phyloP scores from a whole-genome alignment of 2,888 invertebrate genomes.

The Stenoptilia bipunctidactyla region DNA sequence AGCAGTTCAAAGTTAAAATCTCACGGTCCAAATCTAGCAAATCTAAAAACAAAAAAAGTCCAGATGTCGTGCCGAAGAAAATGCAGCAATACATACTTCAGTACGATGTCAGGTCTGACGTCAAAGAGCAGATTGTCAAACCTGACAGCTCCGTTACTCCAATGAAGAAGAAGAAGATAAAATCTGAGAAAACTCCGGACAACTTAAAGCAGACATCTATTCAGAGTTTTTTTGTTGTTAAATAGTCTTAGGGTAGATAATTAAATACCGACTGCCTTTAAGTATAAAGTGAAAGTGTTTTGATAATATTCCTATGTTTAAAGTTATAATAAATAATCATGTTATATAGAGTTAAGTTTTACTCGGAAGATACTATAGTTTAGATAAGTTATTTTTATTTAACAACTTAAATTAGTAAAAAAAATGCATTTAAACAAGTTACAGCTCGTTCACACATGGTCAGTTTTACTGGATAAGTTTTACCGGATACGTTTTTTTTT shows the following conservation, averaged over 20 bases:
- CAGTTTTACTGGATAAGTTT: no score
- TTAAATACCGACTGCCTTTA: no score
- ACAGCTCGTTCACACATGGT: no score
- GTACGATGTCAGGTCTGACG: constrained; percentile 20
- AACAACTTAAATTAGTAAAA: no score
- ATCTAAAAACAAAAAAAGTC: constrained; percentile 13
- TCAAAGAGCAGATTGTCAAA: constrained; percentile 21
- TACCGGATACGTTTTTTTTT: no score
- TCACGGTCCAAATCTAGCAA: constrained; percentile 16
- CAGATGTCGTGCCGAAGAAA: constrained; percentile 4
- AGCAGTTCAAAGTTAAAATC: constrained; percentile 29
- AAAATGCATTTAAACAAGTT: no score
- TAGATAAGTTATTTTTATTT: no score
- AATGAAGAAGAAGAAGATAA: constrained; percentile 26
- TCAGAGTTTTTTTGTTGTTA: constrained; percentile 37
- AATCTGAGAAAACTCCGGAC: constrained; percentile 29
- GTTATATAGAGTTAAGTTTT: no score
- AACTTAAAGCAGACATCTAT: constrained; percentile 44
- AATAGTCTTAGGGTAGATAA: constrained; percentile 1
- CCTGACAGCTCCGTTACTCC: constrained; percentile 28
- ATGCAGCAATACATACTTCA: constrained; percentile 41
- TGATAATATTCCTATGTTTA: no score
- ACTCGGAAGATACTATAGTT: no score
- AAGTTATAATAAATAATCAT: no score
- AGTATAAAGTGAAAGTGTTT: no score